phyloP scores from a whole-genome alignment of 1,140 invertebrate genomes.

The Cherax destructor region DNA sequence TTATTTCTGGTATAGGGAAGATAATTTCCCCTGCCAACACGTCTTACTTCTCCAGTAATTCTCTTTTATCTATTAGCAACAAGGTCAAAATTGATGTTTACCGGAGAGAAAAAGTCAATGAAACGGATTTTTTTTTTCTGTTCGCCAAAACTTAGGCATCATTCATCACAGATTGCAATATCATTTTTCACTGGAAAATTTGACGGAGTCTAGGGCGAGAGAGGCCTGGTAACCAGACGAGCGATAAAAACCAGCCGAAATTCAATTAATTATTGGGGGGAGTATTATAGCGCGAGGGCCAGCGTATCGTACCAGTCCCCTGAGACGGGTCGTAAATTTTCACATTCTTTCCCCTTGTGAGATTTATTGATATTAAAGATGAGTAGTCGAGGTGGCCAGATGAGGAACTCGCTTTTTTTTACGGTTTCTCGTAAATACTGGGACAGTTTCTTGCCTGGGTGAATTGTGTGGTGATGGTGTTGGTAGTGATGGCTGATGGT shows the following conservation, averaged over 20 bases:
- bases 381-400: not conserved
- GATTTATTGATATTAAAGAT: constrained; percentile 1
- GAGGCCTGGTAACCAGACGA: not conserved
- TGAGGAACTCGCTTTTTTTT: no score
- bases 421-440: no score
- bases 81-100: not conserved
- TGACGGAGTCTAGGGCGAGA: not conserved
- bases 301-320: no score
- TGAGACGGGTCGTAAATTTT: not conserved
- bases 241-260: not conserved
- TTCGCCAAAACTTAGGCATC: not conserved
- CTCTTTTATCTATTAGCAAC: not conserved
- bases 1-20: no score
- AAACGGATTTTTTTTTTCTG: not conserved
- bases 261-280: not conserved
- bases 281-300: not conserved
- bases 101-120: not conserved
- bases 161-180: not conserved
- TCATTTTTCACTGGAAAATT: not conserved
- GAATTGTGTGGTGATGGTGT: no score
- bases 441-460: no score
- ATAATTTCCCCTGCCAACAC: no score
- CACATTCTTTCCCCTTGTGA: not conserved
- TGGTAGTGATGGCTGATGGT: not conserved
- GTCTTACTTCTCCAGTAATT: no score